Evolutionary conservation across 35 echinoderm and acorn worm genomes (phyloP).

Genomic region (Ophiothrix spiculata): DNA sequence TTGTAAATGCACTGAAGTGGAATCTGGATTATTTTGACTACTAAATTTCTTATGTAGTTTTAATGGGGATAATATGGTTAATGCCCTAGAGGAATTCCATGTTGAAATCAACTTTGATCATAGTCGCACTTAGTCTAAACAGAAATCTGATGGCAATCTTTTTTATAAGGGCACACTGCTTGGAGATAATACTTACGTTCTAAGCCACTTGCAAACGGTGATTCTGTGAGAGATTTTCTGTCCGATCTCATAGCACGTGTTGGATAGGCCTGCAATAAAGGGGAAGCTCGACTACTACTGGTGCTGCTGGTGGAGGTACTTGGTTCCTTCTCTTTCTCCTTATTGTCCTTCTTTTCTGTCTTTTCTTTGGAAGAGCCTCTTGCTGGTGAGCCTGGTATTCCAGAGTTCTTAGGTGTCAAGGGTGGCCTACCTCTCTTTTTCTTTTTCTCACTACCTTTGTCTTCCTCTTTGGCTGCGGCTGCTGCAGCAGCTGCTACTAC

Average conservation of each 20-base stretch:
- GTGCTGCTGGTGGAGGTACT: too few species aligned
- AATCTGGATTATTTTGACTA: background rate
- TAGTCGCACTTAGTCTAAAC: background rate
- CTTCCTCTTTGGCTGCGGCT: slow-evolving; percentile 26
- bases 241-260: slow-evolving; percentile 79
- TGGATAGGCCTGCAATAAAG: slow-evolving; percentile 32
- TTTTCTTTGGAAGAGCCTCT: slow-evolving; percentile 19
- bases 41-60: background rate
- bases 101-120: background rate
- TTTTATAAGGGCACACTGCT: background rate
- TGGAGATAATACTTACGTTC: slow-evolving; percentile 49
- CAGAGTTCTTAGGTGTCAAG: background rate
- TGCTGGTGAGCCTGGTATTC: background rate
- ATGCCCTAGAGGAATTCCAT: too few species aligned
- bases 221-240: slow-evolving; percentile 86
- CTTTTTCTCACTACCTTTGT: slow-evolving; percentile 32
- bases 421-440: slow-evolving; percentile 3
- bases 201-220: slow-evolving; percentile 87
- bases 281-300: slow-evolving; percentile 36
- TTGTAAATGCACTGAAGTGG: background rate
- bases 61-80: background rate
- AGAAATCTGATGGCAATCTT: background rate
- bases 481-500: slow-evolving; percentile 30
- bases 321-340: slow-evolving; percentile 48
- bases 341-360: slow-evolving; percentile 30